Evolutionary conservation across 2,888 invertebrate genomes (phyloP), one percentile per base, ranked within the genome.

Genomic region (Sarcophaga caerulescens): DNA sequence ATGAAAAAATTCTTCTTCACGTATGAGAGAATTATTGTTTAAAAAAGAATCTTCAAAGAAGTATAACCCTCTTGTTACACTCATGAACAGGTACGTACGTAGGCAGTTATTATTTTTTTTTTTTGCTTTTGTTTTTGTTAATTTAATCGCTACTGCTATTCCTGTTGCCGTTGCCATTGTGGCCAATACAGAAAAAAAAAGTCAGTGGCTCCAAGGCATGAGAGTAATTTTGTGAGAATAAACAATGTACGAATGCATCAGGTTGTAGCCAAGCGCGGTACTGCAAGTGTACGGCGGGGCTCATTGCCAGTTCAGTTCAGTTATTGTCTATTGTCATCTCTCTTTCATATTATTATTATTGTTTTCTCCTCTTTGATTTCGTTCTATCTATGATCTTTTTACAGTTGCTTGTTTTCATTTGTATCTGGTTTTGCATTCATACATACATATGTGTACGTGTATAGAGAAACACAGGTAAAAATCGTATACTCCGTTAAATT

Each of bases 21-120:
- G 17, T 21, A 57, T 10, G 23, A 60, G 73, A 77, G 65, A 66
- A 73, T 65, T 17, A 74, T 80, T 63, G 35, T 62, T 44, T 70
- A 78, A 14, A 52, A 62, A 79, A 79, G 83, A 74, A 79, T 69
- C 62, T 78, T 73, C 59, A 83, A 21, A 75, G 70, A 21, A 25
- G 73, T 35, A 77, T 70, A 52, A 52, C 14, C 12, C 14, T 12
- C 4, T 52, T 52, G 2, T 52, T 52, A 12, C 17, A 52, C 52
- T 52, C 62, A 76, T 79, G 76, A 85, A 85, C 85, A 87, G 85
- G 88, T 85, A 87, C 19, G 85, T 81, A n/a, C 60, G 35, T 35
- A 35, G 35, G 35, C 35, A 35, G 35, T 35, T 35, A 35, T 35
- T 35, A 10, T 35, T 10, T 8, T 35, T 35, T 5, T 35, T 35